Conservation (phyloP, 2,113 vertebrate genomes). For the Calidris pugnax region DNA sequence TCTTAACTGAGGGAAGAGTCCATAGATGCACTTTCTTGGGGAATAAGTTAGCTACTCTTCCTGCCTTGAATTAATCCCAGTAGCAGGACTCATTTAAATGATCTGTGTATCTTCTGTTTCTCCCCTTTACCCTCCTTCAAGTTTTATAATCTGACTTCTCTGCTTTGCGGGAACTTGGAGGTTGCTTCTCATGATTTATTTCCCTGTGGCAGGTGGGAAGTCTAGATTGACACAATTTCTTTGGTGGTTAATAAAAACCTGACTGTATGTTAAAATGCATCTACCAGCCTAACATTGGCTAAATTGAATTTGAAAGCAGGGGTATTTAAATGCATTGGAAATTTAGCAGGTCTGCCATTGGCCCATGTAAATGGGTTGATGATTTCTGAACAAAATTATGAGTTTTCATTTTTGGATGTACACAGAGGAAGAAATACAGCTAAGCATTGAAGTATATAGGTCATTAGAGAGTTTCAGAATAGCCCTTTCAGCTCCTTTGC, state of each 20-base stretch:
- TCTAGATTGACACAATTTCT: conserved; percentile 54
- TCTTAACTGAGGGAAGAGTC: no score
- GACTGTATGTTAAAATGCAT: conserved; percentile 33
- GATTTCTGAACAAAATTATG: not conserved
- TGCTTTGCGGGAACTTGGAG: not conserved
- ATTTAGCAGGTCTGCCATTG: no score
- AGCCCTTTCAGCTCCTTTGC: conserved; percentile 5
- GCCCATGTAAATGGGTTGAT: no score
- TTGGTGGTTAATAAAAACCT: conserved; percentile 17
- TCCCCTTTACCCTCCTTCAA: not conserved
- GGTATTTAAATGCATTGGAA: no score
- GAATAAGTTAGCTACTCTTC: not conserved
- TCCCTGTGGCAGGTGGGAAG: rapidly evolving
- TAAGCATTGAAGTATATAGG: not conserved
- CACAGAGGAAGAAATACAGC: not conserved
- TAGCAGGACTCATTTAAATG: not conserved
- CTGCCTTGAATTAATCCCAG: not conserved
- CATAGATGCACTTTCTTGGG: no score
- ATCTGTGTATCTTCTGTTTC: not conserved
- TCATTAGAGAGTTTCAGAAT: conserved; percentile 10
- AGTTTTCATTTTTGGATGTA: not conserved
- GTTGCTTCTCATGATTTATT: not conserved
- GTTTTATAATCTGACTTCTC: not conserved
- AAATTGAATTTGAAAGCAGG: no score
- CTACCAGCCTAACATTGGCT: not conserved